These are phyloP conservation scores for Neoscelio sp. DNA, from an alignment of 2,888 invertebrate species.

Conservation along the genomic window DNA sequence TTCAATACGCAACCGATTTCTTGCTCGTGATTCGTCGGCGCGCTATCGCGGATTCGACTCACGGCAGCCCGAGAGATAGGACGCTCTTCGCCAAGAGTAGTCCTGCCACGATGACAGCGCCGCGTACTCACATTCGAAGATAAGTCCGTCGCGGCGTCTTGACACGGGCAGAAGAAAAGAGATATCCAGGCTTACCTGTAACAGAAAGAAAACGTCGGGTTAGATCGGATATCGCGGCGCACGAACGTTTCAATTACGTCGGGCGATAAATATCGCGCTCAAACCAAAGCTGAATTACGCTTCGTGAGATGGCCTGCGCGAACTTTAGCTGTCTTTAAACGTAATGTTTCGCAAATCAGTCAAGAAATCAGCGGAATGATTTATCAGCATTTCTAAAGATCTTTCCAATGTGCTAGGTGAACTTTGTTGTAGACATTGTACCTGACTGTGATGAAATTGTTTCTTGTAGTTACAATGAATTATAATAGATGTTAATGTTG, in stretches of 20 bases:
- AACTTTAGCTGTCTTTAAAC: constrained; percentile 62
- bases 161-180: constrained; percentile 66
- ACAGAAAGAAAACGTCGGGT: constrained; percentile 75
- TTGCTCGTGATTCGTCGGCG: background rate
- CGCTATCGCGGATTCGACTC: constrained; percentile 38
- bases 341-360: constrained; percentile 70
- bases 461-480: too few relatives aligned
- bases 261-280: constrained; percentile 73
- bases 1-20: background rate
- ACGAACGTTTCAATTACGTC: constrained; percentile 77
- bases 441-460: constrained; percentile 14
- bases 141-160: constrained; percentile 66
- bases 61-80: constrained; percentile 37
- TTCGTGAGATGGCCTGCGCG: constrained; percentile 44
- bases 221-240: constrained; percentile 73
- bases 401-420: background rate
- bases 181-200: constrained; percentile 75
- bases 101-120: constrained; percentile 67
- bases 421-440: background rate
- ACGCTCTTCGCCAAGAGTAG: constrained; percentile 46
- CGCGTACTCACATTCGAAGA: constrained; percentile 68
- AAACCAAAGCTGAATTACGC: constrained; percentile 64
- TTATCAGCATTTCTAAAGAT: too few relatives aligned
- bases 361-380: constrained; percentile 44
- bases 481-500: too few relatives aligned